Evolutionary conservation across 2,113 vertebrate species (phyloP), one percentile per base, ranked within the genome.

Genomic region (zebrafish (Danio rerio)): DNA sequence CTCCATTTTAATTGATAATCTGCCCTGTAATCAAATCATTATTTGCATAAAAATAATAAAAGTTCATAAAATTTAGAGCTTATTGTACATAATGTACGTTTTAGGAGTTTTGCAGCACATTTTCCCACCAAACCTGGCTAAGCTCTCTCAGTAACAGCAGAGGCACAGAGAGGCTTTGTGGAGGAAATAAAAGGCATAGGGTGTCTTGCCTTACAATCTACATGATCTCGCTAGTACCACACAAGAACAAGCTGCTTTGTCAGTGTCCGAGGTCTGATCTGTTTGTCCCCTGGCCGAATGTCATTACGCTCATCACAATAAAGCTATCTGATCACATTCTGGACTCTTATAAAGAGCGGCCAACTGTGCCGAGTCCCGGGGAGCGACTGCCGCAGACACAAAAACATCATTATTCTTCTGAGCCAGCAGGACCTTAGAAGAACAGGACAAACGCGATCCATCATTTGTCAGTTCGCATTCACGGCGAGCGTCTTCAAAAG

Each of bases 181-280:
- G 5, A 9, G 8, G 53, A 68, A 4, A 82, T 42, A 80, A 86
- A 40, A 45, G 40, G 21, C 15, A 49, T 47, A 61, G 18, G 40
- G 11, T 20, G 7, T 76, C 77, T 81, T 21, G 12, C 9, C 8
- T 83, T 86, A 81, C 79, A 59, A 84, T 81, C 74, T 81, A 81
- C 85, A 81, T 53, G 0, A 78, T 78, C 69, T 81, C 59, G 40
- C 81, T 68, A 40, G 73, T 78, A 53, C 16, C 18, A 77, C 76
- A 83, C 56, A 52, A 78, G 70, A 56, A 40, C 31, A 18, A 11
- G 31, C 40, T 31, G 53, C 62, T 69, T 45, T 55, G 71, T 71
- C 20, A n/a, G 50, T 45, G 59, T 77, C 40, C 20, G 13, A 21
- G 12, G 56, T 15, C 70, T 69, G 45, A 61, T 45, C 70, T 50